Base-by-base conservation (phyloP, 2,888 invertebrate genomes). In the Rhorus exstirpatorius region DNA sequence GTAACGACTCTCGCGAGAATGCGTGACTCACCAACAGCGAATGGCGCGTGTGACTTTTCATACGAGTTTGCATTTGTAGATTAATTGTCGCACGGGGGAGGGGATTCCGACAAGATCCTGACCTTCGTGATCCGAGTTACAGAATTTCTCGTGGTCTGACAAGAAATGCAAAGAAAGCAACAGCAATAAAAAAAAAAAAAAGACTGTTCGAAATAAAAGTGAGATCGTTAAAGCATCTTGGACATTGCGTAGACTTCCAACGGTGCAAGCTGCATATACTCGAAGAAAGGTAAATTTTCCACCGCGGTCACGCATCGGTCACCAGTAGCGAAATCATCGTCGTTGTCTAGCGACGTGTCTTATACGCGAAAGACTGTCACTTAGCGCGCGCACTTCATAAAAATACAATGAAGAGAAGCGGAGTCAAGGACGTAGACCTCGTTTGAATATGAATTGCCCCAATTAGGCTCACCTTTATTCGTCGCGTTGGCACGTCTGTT, bases 391-490 rank as follows among this genome's bases (percentile, higher is more conserved):
- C 46, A 49, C 35, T 44, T 65, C n/a, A 35, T 46, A 46, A 76
- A 21, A 26, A 38, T 49, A 68, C 38, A 46, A 51, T 14, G 17
- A 26, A 44, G 38, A 19, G 14, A 12, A 44, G 53, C 44, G 65
- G 58, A 79, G 81, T 79, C 81, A 84, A 84, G 84, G 84, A 79
- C 89, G 87, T 83, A 85, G 85, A 87, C 87, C 89, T 90, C 90
- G 90, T 92, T 91, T 92, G 90, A 91, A 91, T 92, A 90, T 90
- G 89, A 92, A 92, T 92, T 91, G 90, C 86, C 86, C 88, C 91
- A 89, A 91, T 91, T 90, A 91, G 89, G 86, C 88, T 91, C 88
- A 91, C 90, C 92, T 92, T 90, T 90, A 89, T 90, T 90, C 91
- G 86, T 87, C 84, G 79, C 87, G 83, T 49, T 65, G 35, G 24